A percentile compares a stretch with the other conserved stretches of the same genome.
phyloP scores from a whole-genome alignment of 2,888 invertebrate genomes.

The Pocota personata region DNA sequence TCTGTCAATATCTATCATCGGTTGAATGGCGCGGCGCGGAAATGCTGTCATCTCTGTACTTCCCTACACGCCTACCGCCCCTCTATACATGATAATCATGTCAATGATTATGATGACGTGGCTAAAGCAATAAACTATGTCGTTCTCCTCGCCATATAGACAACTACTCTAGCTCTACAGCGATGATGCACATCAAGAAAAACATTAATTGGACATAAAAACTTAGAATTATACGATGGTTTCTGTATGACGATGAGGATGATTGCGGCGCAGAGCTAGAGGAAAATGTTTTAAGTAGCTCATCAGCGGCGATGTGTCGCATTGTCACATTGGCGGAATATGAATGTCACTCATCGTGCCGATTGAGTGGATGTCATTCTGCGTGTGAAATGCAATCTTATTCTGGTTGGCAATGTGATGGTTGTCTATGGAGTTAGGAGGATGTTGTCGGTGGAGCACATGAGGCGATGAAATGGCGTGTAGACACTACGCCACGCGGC shows the following conservation, averaged over 20 bases:
- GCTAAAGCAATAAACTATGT: constrained; percentile 53
- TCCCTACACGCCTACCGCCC: not conserved
- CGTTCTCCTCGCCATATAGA: not conserved
- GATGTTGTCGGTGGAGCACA: constrained; percentile 3
- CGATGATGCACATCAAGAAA: constrained; percentile 41
- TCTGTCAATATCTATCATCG: constrained; percentile 63
- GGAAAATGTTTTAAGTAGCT: constrained; percentile 47
- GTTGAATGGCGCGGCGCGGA: constrained; percentile 41
- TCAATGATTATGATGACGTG: constrained; percentile 65
- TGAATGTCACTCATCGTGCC: constrained; percentile 60
- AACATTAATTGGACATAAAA: constrained; percentile 70
- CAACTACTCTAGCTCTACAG: constrained; percentile 9
- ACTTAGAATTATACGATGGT: constrained; percentile 8
- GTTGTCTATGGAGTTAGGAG: constrained; percentile 3
- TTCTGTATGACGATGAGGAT: not conserved
- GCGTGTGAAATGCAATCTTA: constrained; percentile 62
- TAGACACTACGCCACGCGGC: not conserved
- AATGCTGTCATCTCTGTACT: constrained; percentile 33
- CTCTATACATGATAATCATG: constrained; percentile 57
- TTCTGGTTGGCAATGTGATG: not conserved
- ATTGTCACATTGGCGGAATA: constrained; percentile 54
- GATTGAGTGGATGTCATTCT: constrained; percentile 47
- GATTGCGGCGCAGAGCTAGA: not conserved
- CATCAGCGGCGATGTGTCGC: constrained; percentile 47
- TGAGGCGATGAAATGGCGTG: constrained; percentile 39